These are phyloP conservation scores for Halcyon chelicuti DNA, from an alignment of 2,797 vertebrate species.

Conservation along the genomic window DNA sequence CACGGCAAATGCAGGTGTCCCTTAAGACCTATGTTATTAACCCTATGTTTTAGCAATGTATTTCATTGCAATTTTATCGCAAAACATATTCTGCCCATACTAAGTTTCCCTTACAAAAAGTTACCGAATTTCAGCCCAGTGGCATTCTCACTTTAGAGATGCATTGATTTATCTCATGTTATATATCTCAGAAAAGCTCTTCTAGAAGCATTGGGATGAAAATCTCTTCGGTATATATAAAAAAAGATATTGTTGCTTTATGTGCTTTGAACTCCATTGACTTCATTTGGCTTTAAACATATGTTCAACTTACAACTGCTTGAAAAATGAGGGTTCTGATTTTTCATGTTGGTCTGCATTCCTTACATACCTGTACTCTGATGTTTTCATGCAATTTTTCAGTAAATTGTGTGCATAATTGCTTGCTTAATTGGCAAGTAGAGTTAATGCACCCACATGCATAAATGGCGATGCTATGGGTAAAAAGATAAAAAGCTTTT, in stretches of 20 bases:
- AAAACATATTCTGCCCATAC: neutral
- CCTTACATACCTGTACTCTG: neutral
- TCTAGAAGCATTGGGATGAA: neutral
- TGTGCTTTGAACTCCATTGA: neutral
- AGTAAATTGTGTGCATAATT: neutral
- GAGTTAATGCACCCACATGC: neutral
- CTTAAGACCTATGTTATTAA: neutral
- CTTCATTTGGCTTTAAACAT: neutral
- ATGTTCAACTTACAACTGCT: neutral
- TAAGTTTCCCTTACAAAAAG: neutral
- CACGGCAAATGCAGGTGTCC: accelerated
- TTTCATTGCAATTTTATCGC: neutral
- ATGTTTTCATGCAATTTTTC: neutral
- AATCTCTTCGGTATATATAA: neutral
- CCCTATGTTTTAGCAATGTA: accelerated
- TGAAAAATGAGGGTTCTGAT: neutral
- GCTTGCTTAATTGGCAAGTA: neutral
- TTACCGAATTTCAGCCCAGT: neutral
- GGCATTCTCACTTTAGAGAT: neutral
- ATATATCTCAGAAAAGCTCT: neutral
- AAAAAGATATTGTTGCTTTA: neutral
- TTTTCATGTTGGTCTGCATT: neutral
- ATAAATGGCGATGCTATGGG: neutral
- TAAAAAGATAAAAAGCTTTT: neutral
- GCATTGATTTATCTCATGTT: neutral